Evolutionary conservation across 2,113 vertebrate genomes (phyloP).

Genomic region (Elanus axillaris): DNA sequence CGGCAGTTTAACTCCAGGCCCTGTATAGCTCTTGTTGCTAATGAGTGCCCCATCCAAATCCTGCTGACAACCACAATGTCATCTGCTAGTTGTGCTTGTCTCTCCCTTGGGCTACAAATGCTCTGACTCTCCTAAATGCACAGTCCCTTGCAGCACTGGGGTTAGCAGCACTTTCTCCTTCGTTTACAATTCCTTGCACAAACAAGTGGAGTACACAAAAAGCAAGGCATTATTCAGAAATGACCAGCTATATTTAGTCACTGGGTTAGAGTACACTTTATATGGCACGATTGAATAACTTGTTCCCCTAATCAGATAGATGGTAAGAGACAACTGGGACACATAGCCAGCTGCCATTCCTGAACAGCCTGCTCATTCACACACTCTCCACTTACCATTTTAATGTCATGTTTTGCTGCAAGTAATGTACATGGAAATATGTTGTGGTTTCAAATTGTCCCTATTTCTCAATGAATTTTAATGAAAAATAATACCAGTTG

Average conservation of each 20-base stretch:
- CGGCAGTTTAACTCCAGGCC: not conserved
- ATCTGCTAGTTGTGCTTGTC: not conserved
- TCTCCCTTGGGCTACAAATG: not conserved
- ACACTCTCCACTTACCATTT: not conserved
- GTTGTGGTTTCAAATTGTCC: not conserved
- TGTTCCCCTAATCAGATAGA: not conserved
- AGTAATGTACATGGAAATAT: not conserved
- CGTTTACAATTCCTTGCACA: not conserved
- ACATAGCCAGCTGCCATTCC: slow-evolving; percentile 3
- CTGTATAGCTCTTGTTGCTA: not conserved
- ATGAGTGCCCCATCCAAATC: not conserved
- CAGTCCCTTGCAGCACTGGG: not conserved
- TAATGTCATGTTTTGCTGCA: not conserved
- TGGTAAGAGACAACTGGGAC: not conserved
- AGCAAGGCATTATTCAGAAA: not conserved
- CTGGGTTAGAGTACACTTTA: not conserved
- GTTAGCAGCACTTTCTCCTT: not conserved
- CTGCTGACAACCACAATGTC: not conserved
- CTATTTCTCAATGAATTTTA: not conserved
- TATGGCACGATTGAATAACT: not conserved
- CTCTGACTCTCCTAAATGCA: rapidly evolving
- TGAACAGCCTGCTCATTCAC: not conserved
- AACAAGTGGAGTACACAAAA: not conserved
- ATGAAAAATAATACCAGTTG: not conserved
- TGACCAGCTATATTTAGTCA: not conserved